Base-by-base conservation (phyloP, 2,888 invertebrate genomes). In the Drosophila silvestris region DNA sequence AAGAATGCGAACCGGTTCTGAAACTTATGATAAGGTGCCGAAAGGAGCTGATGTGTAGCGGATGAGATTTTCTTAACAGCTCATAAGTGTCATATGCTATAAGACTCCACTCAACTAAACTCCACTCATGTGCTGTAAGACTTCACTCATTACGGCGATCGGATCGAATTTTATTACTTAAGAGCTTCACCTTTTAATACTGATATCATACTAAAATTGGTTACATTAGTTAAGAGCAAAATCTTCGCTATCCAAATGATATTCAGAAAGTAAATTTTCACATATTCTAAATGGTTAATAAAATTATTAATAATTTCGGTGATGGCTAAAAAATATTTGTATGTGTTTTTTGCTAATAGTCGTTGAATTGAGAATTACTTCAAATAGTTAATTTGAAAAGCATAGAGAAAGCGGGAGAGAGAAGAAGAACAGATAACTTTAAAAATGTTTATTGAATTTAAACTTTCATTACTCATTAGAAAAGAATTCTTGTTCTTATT, bases 1-100 rank as follows among this genome's bases (percentile, higher is more conserved):
- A 35, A 26, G 59, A 51, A 57, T 56, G 28, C 44, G 5, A 52
- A 66, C 52, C 56, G 56, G 79, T 57, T 66, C 51, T 32, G 10
- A 32, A 26, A 30, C 12, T 30, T 16, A 53, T 33, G 62, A 61
- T 53, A 44, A 53, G 39, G 44, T 53, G 41, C 28, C n/a, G n/a
- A 57, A 14, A 35, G 26, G 14, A 65, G 37, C 33, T 70, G 53
- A 30, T 16, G 39, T 37, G 32, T 37, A 47, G 37, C 47, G 28
- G 3, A 53, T 12, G 30, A 19, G 16, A 58, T 53, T 41, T 52
- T n/a, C 39, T 70, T 44, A 32, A 44, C 9, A n/a, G 32, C 7
- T 53, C 19, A 35, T 52, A 28, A 67, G 51, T 57, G 32, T 50
- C 33, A 59, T 33, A 0, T 50, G 68, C n/a, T 3, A 30, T 37